Evolutionary conservation across 2,888 invertebrate species (phyloP).

Genomic region (Drosophila tanythrix): DNA sequence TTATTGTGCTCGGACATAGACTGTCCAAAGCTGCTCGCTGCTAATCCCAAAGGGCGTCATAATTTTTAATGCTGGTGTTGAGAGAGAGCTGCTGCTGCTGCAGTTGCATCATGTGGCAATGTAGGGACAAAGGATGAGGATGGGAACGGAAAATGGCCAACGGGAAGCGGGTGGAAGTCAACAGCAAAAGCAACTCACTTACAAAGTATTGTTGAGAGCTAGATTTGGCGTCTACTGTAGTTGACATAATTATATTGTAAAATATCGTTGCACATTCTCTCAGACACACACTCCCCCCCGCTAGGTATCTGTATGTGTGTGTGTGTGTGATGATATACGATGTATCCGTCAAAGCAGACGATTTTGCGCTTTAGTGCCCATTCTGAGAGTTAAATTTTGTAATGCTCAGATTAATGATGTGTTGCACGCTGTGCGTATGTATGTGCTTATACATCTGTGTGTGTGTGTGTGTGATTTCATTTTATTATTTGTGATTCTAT

Average conservation of each 20-base stretch:
- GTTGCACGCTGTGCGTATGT: constrained; percentile 25
- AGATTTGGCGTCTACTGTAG: constrained; percentile 69
- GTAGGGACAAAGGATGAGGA: not conserved
- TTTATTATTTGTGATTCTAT: constrained; percentile 56
- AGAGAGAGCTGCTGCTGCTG: constrained; percentile 3
- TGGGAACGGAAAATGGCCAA: not conserved
- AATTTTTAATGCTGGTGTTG: constrained; percentile 72
- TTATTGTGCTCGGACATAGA: constrained; percentile 12
- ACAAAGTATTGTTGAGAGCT: constrained; percentile 74
- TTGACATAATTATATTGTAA: constrained; percentile 81
- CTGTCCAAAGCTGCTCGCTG: constrained; percentile 36
- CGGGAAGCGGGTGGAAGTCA: constrained; percentile 6
- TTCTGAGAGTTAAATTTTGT: constrained; percentile 34
- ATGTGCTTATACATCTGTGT: not conserved
- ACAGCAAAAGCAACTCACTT: constrained; percentile 28
- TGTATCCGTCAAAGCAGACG: constrained; percentile 42
- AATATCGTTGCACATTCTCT: constrained; percentile 65
- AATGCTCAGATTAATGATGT: constrained; percentile 67
- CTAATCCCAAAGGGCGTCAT: constrained; percentile 72
- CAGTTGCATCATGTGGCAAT: constrained; percentile 33
- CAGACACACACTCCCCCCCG: not conserved
- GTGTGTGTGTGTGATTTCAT: constrained; percentile 34
- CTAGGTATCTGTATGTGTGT: constrained; percentile 6
- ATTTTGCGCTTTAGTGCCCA: constrained; percentile 31
- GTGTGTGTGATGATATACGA: constrained; percentile 58